Conservation (phyloP, 2,888 invertebrate genomes). For the Lasiommata megera region DNA sequence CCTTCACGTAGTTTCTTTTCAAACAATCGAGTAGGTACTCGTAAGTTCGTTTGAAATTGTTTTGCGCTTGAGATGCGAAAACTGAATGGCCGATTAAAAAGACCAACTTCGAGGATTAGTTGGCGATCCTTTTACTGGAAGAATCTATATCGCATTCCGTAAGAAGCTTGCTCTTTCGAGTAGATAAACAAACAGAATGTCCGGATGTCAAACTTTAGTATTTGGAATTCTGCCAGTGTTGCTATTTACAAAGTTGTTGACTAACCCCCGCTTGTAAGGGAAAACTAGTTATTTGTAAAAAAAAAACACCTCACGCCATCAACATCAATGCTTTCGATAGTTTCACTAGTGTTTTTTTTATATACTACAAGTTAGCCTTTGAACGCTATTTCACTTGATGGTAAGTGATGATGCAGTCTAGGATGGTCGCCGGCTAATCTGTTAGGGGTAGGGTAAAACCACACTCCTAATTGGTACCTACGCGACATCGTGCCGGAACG, state of each 20-base stretch:
- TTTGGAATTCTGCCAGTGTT: conserved; percentile 34
- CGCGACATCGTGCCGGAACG: no score
- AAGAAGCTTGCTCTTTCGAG: conserved; percentile 24
- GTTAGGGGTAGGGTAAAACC: no score
- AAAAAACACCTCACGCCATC: background rate
- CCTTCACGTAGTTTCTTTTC: background rate
- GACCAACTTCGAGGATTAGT: conserved; percentile 12
- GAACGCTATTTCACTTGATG: no score
- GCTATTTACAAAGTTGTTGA: conserved; percentile 21
- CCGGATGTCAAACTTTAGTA: conserved; percentile 23
- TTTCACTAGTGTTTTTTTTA: no score
- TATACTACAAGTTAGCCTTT: no score
- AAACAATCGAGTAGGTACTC: background rate
- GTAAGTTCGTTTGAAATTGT: background rate
- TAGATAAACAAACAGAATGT: conserved; percentile 26
- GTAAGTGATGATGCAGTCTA: no score
- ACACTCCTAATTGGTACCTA: no score
- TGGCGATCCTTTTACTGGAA: conserved; percentile 15
- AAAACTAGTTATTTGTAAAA: background rate
- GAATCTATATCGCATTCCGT: conserved; percentile 15
- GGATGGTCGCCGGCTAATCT: no score
- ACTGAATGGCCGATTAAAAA: conserved; percentile 2
- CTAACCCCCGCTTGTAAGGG: background rate
- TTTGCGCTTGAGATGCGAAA: background rate
- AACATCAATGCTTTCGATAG: no score